Base-by-base conservation (phyloP, 1,140 invertebrate genomes). In the Heliconius nattereri region DNA sequence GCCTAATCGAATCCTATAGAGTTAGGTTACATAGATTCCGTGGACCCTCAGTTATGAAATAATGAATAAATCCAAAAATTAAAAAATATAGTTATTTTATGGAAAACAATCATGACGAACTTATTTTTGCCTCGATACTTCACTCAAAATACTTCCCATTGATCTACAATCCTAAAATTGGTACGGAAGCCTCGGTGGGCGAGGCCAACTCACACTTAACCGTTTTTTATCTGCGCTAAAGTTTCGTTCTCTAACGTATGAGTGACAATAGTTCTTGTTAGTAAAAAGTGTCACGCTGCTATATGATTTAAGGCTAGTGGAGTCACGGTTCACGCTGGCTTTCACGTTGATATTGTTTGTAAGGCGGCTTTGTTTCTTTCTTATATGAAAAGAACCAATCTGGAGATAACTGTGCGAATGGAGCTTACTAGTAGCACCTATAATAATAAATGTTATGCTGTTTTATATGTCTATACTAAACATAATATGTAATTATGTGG, bases 241-340 rank as follows among this genome's bases (percentile, higher is more conserved):
- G 66, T 80, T 80, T 80, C 71, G 5, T 81, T 37, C 57, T 57
- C 49, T 45, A 72, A 81, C 60, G 71, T 71, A 76, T 71, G 37
- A 71, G 74, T 75, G 78, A 75, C 49, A 49, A 80, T 75, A 80
- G 37, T 73, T 77, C 71, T 81, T 81, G 79, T 81, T 77, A 81
- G 75, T 78, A 73, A 73, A 81, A 81, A 81, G 52, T 81, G 79
- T 78, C 79, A 81, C 73, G 54, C 49, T 77, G 76, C 75, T 76
- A 77, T 77, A 78, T 77, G 75, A 81, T 77, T 80, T 78, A 81
- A 80, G 45, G 72, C 75, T 72, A 79, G 78, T 79, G 57, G 78
- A 60, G 73, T 76, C 74, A 72, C 75, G 71, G 49, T 76, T 52
- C 32, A 29, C 35, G 74, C 54, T 66, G 54, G 75, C 71, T 45